These are phyloP conservation scores for Rutpela maculata DNA, from an alignment of 2,888 invertebrate species.

Conservation along the genomic window DNA sequence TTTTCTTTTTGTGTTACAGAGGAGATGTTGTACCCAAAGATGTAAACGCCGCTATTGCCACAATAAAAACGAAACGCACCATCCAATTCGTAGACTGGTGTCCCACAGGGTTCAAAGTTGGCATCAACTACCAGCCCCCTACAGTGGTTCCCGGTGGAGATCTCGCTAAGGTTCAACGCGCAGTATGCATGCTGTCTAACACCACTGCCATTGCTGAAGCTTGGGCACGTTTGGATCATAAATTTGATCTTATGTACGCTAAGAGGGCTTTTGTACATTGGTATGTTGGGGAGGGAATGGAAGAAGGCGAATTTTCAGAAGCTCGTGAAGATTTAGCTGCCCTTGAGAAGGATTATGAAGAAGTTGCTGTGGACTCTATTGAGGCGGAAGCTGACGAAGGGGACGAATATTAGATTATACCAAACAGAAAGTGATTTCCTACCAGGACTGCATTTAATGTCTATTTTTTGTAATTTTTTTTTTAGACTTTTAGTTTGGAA, in stretches of 20 bases:
- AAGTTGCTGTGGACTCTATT: constrained; percentile 84
- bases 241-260: constrained; percentile 97
- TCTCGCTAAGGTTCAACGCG: constrained; percentile 93
- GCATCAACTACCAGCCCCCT: constrained; percentile 89
- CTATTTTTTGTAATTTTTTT: constrained; percentile 10
- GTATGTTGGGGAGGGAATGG: constrained; percentile 93
- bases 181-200: constrained; percentile 97
- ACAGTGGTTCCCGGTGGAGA: constrained; percentile 93
- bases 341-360: constrained; percentile 87
- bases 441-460: constrained; percentile 44
- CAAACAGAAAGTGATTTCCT: constrained; percentile 32
- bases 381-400: constrained; percentile 83
- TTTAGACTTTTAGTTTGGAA: not conserved
- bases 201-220: constrained; percentile 98
- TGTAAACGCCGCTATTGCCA: constrained; percentile 93
- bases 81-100: constrained; percentile 84
- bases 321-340: constrained; percentile 90
- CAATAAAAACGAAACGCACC: constrained; percentile 94
- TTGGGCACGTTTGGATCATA: constrained; percentile 95
- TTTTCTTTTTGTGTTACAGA: constrained; percentile 45
- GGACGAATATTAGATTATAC: constrained; percentile 78
- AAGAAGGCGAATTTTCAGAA: constrained; percentile 90
- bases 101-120: constrained; percentile 76
- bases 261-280: constrained; percentile 98
- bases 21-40: constrained; percentile 78